Base-by-base conservation (phyloP, 2,113 vertebrate genomes). In the Sterna hirundo region DNA sequence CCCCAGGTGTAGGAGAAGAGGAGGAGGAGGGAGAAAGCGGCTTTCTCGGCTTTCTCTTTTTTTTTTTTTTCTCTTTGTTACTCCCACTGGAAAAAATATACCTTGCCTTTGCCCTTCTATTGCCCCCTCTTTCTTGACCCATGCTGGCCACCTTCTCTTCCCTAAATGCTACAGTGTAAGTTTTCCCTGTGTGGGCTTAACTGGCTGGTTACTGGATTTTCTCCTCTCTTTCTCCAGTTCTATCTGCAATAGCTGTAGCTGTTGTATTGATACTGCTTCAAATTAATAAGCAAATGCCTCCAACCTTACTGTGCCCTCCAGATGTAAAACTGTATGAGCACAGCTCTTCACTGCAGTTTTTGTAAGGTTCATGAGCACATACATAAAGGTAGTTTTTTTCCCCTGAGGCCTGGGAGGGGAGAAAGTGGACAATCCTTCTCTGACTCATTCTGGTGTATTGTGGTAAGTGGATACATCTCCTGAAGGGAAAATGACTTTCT, bases 1-100 rank as follows among this genome's bases (percentile, higher is more conserved):
- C 96, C 95, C 60, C 93, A 97, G 96, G 97, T 96, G 89, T 94
- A 94, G 69, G 38, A 75, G 93, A 68, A 75, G 79, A 91, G 76
- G 58, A 94, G 76, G 58, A 94, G 84, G 86, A 94, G 61, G 69
- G 86, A 84, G 72, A 79, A 85, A 14, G 12, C 10, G 34, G 69
- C 49, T 57, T 71, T 65, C 61, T 79, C 40, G 38, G 38, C 38
- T 38, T 38, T 38, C 38, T 38, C 38, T 38, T 38, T 29, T 13
- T 25, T 22, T 55, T 21, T 36, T 18, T 32, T 22, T 32, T 29
- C 32, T 4, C 36, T 25, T 55, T 46, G 6, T 91, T 91, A 69
- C 27, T 46, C 29, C 16, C 47, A 54, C 42, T 64, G 61, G 40
- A 89, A 74, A 57, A 89, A 74, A 60, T 18, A 38, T 7, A 55